Evolutionary conservation across 2,888 invertebrate species (phyloP).

Genomic region (Drosophila pseudotakahashii): DNA sequence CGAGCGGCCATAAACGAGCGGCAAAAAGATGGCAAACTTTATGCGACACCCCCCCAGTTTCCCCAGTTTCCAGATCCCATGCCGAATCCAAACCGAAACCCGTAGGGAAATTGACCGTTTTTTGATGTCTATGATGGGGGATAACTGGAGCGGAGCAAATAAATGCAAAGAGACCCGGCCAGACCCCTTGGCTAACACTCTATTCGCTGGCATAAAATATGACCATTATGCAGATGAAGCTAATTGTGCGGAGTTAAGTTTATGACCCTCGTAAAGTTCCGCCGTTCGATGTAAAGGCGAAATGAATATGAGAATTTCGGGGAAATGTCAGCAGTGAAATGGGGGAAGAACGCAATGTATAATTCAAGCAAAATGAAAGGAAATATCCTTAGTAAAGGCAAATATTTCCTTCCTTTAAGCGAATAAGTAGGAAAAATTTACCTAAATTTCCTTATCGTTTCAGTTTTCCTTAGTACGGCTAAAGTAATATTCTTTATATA

Average conservation of each 20-base stretch:
- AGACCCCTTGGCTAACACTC: slow-evolving; percentile 8
- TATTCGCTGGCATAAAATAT: slow-evolving; percentile 33
- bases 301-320: slow-evolving; percentile 14
- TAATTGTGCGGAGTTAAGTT: slow-evolving; percentile 47
- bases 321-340: slow-evolving; percentile 14
- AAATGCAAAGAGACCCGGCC: slow-evolving; percentile 5
- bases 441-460: too few relatives aligned
- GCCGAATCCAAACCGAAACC: neutral
- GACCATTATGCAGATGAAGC: slow-evolving; percentile 42
- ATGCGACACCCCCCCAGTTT: slow-evolving; percentile 40
- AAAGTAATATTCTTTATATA: neutral
- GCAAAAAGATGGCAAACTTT: slow-evolving; percentile 43
- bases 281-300: neutral
- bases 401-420: slow-evolving; percentile 11
- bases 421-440: too few relatives aligned
- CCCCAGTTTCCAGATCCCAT: neutral
- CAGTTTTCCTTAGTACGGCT: neutral
- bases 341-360: neutral
- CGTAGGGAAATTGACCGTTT: slow-evolving; percentile 37
- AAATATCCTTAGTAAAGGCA: neutral
- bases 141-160: slow-evolving; percentile 19
- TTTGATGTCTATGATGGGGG: slow-evolving; percentile 40
- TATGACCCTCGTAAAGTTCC: slow-evolving; percentile 26
- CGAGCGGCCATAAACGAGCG: slow-evolving; percentile 35
- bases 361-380: slow-evolving; percentile 3